Evolutionary conservation across 2,797 vertebrate genomes (phyloP).

Genomic region (Valencia hispanica): DNA sequence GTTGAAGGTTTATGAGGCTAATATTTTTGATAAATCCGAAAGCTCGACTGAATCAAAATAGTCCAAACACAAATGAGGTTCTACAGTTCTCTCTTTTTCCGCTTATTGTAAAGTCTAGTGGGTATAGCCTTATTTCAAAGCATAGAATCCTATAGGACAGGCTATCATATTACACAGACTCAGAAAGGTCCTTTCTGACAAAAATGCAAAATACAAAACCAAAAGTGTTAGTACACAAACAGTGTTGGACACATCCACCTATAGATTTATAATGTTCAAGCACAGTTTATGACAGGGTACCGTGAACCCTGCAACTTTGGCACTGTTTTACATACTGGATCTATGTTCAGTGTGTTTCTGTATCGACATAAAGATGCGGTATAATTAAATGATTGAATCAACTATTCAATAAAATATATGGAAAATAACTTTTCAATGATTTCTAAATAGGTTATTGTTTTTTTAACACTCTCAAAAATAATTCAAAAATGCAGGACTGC

Average conservation of each 20-base stretch:
- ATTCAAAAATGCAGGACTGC: background rate
- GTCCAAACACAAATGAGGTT: too few species aligned
- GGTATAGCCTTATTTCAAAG: background rate
- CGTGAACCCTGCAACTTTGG: background rate
- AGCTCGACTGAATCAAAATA: too few species aligned
- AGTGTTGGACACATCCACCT: background rate
- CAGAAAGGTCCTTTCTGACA: background rate
- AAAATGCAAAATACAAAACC: slow-evolving; percentile 15
- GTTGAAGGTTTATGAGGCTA: too few species aligned
- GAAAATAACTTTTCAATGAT: background rate
- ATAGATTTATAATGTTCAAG: background rate
- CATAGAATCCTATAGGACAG: background rate
- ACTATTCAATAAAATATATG: background rate
- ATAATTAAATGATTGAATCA: background rate
- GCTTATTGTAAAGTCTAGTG: background rate
- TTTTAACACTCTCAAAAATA: background rate
- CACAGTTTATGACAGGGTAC: background rate
- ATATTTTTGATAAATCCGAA: too few species aligned
- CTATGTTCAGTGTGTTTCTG: background rate
- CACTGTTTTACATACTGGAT: background rate
- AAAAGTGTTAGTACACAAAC: background rate
- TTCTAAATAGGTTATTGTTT: background rate
- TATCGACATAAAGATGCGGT: background rate
- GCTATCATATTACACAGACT: background rate
- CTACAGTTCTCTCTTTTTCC: too few species aligned